These are phyloP conservation scores for Tetranychus urticae DNA, from an alignment of 1,140 invertebrate species.

Conservation along the genomic window DNA sequence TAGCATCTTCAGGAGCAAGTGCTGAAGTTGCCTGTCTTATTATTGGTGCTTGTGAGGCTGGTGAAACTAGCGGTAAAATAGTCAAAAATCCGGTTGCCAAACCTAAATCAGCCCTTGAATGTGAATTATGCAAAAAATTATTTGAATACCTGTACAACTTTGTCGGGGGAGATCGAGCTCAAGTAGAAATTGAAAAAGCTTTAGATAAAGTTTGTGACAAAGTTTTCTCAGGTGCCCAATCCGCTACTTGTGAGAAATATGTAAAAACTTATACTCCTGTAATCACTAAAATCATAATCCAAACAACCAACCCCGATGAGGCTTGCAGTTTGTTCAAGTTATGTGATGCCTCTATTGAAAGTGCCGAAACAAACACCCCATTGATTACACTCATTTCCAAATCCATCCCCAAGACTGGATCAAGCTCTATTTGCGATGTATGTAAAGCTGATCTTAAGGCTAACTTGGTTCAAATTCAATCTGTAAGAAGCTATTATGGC, in stretches of 20 bases:
- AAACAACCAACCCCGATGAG: neutral
- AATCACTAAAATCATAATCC: conserved; percentile 1
- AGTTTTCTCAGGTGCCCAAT: conserved; percentile 1
- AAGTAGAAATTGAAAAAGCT: conserved; percentile 8
- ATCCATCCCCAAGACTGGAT: no score
- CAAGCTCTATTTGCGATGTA: no score
- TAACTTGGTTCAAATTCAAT: no score
- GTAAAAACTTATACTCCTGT: conserved; percentile 5
- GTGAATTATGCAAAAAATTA: conserved; percentile 9
- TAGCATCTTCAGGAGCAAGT: neutral
- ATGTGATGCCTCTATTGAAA: neutral
- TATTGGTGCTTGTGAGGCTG: neutral
- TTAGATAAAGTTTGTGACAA: conserved; percentile 8
- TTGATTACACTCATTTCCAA: no score
- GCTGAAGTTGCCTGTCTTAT: neutral
- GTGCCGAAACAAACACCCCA: neutral
- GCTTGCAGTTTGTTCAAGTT: neutral
- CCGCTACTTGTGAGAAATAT: conserved; percentile 3
- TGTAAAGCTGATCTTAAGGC: no score
- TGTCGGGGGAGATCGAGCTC: conserved; percentile 7
- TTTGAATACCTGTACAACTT: conserved; percentile 2
- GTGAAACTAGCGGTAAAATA: neutral
- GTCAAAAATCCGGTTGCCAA: neutral
- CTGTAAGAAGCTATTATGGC: no score
- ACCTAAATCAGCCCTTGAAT: neutral